Evolutionary conservation across 2,797 vertebrate genomes (phyloP), one percentile per base, ranked within the genome.

Genomic region (Chelmon rostratus): DNA sequence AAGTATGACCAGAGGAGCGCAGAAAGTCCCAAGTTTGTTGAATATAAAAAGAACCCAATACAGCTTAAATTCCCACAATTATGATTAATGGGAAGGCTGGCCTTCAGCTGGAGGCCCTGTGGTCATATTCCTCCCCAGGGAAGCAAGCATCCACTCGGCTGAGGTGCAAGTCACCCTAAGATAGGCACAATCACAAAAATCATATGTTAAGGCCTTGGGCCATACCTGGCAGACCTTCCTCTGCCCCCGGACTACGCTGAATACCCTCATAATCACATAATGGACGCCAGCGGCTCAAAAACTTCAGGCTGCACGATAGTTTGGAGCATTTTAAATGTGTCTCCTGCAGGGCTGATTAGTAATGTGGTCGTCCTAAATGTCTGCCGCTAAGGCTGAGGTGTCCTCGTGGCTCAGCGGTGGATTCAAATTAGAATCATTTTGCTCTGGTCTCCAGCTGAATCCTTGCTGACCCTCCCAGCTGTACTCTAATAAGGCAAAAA

Each of bases 191-290:
- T 64, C 28, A 50, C 69, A 74, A 23, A 73, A 66, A 70, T 49
- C 68, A 53, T 44, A 28, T 57, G 61, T 74, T 21, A 49, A 61
- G 63, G 79, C 88, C 52, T 78, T 23, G 42, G 73, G 74, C 73
- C 21, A 11, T 80, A 78, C 68, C 78, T 78, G 70, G 68, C 70
- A 68, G 62, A 68, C 77, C 76, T 8, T 2, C 13, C 7, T 13
- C 67, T 76, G 35, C 73, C 85, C 85, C 73, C 6, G 46, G 83
- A 84, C 77, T 88, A 68, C 56, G 40, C 68, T 63, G 75, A 88
- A 86, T 76, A 52, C 63, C 78, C 84, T 65, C 71, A 77, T 85
- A 88, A 87, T 90, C 84, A 81, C 86, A 81, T 85, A 89, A 90
- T 84, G 76, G 58, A 82, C 65, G 75, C 85, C 44, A 7, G 62